These are phyloP conservation scores for Brachyopa scutellaris DNA, from an alignment of 2,888 invertebrate species.

Conservation along the genomic window DNA sequence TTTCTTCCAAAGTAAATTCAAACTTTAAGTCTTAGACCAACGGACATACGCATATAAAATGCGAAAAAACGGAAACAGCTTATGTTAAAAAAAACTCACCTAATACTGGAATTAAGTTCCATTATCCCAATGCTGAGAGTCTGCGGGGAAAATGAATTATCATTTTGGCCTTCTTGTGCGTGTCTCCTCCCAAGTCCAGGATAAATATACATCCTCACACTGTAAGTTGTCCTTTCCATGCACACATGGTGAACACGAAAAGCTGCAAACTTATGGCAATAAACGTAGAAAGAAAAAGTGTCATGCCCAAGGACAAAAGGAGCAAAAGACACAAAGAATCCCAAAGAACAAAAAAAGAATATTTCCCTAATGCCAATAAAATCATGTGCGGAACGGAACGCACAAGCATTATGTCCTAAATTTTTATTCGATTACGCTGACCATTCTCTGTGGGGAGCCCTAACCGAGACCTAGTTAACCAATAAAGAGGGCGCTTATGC, in stretches of 20 bases:
- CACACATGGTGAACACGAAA: neutral
- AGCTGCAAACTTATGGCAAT: neutral
- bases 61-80: too few species aligned
- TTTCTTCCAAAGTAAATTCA: too few species aligned
- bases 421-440: constrained; percentile 17
- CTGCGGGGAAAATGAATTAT: neutral
- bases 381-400: constrained; percentile 26
- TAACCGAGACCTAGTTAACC: constrained; percentile 2
- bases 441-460: neutral
- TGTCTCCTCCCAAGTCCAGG: neutral
- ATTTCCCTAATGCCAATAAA: constrained; percentile 30
- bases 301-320: neutral
- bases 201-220: constrained; percentile 4
- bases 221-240: neutral
- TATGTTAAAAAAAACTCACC: neutral
- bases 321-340: neutral
- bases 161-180: neutral
- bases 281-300: neutral
- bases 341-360: neutral
- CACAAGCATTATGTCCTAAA: neutral
- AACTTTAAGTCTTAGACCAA: too few species aligned
- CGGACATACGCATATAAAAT: too few species aligned
- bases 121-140: constrained; percentile 6
- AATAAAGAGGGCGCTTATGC: constrained; percentile 16
- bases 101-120: neutral